These are phyloP conservation scores for Phyllotreta cruciferae DNA, from an alignment of 2,888 invertebrate genomes.

Conservation along the genomic window DNA sequence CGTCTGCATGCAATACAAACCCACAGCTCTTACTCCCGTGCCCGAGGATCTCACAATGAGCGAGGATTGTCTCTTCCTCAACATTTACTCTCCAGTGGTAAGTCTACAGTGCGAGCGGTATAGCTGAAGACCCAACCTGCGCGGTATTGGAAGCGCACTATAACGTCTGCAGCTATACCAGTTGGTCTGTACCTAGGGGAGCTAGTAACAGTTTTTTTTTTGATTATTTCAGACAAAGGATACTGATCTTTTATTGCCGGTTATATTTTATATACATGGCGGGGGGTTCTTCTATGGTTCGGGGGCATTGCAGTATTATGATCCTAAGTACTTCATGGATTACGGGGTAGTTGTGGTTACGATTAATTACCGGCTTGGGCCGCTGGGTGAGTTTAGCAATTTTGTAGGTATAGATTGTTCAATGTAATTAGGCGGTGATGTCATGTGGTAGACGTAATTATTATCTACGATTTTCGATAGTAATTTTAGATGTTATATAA, in stretches of 20 bases:
- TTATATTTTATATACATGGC: constrained; percentile 52
- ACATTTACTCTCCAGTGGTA: constrained; percentile 45
- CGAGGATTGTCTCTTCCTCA: constrained; percentile 46
- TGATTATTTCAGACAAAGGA: constrained; percentile 31
- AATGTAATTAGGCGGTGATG: too few species aligned
- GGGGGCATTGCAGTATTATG: constrained; percentile 41
- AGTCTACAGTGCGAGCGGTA: not conserved
- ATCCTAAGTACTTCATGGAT: constrained; percentile 46
- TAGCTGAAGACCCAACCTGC: too few species aligned
- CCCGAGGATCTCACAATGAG: constrained; percentile 27
- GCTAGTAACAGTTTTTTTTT: too few species aligned
- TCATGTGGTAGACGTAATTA: too few species aligned
- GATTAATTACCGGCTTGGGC: constrained; percentile 46
- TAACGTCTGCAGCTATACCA: too few species aligned
- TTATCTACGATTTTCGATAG: too few species aligned
- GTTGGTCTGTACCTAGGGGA: too few species aligned
- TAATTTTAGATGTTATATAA: too few species aligned
- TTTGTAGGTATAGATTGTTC: too few species aligned
- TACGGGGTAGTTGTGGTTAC: constrained; percentile 46
- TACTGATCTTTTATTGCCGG: constrained; percentile 36
- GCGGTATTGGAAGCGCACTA: too few species aligned
- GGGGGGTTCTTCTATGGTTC: constrained; percentile 47
- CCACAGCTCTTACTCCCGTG: constrained; percentile 28
- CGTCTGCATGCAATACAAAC: constrained; percentile 38
- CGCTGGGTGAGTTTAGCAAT: constrained; percentile 36